A percentile compares a stretch with the other conserved stretches of the same genome.
Evolutionary conservation across 2,113 vertebrate genomes (phyloP).

Genomic region (Trachemys scripta): DNA sequence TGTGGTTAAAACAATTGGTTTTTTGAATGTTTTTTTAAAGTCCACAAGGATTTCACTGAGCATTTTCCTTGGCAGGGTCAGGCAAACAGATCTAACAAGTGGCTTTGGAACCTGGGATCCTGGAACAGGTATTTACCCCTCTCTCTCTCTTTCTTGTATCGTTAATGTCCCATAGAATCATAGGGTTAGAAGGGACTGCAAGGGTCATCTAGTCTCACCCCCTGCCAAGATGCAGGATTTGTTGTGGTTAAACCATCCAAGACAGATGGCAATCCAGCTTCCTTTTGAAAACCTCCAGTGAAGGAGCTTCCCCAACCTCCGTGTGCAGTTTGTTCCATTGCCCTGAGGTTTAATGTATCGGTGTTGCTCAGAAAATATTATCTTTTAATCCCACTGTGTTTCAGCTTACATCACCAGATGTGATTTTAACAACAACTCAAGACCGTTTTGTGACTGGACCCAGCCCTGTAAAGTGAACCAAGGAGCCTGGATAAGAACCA

Average conservation of each 20-base stretch:
- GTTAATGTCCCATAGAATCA: background rate
- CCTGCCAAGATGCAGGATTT: no score
- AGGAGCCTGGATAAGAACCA: conserved; percentile 74
- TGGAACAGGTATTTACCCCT: conserved; percentile 48
- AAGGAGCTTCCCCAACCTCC: no score
- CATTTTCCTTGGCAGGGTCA: conserved; percentile 44
- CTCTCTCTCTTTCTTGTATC: background rate
- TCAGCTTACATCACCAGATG: conserved; percentile 85
- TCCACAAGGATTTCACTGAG: background rate
- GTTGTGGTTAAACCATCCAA: no score
- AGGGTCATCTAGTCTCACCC: no score
- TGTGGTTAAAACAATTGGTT: background rate
- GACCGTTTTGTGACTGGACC: conserved; percentile 84
- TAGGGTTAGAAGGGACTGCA: no score
- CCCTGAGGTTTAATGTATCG: background rate
- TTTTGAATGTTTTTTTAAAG: background rate
- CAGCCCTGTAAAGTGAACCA: conserved; percentile 62
- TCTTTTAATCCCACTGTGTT: background rate
- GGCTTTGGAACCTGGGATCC: conserved; percentile 45
- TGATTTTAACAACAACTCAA: conserved; percentile 78
- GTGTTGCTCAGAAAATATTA: background rate
- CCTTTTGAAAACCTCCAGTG: no score
- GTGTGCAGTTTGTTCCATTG: background rate
- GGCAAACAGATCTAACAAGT: background rate
- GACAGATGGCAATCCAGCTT: background rate